These are phyloP conservation scores for Sepioteuthis lessoniana DNA, from an alignment of 2,888 invertebrate species.

Conservation along the genomic window DNA sequence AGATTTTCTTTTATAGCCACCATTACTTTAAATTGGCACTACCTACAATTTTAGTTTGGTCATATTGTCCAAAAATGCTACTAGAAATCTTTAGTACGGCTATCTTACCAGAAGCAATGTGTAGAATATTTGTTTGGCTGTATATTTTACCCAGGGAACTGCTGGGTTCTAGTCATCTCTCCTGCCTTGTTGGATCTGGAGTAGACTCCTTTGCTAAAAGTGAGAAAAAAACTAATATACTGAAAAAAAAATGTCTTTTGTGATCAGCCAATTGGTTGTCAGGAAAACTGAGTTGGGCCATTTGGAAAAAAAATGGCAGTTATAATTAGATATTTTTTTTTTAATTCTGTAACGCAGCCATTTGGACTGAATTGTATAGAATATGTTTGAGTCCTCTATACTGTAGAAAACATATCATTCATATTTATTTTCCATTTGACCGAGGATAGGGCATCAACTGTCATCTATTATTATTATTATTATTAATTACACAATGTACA, in stretches of 20 bases:
- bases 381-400: neutral
- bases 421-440: constrained; percentile 21
- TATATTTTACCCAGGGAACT: neutral
- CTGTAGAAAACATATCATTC: constrained; percentile 33
- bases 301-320: neutral
- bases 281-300: neutral
- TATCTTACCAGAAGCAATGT: neutral
- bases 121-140: neutral
- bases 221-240: neutral
- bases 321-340: neutral
- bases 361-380: neutral
- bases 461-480: neutral
- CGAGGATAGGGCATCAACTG: neutral
- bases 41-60: neutral
- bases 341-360: neutral
- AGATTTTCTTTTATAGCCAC: neutral
- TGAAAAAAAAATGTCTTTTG: neutral
- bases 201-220: neutral
- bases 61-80: no score
- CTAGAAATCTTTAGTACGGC: neutral
- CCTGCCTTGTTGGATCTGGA: neutral
- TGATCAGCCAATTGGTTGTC: neutral
- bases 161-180: constrained; percentile 33
- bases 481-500: no score
- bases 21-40: neutral